Evolutionary conservation across 2,113 vertebrate species (phyloP).

Genomic region (Dipodomys merriami): DNA sequence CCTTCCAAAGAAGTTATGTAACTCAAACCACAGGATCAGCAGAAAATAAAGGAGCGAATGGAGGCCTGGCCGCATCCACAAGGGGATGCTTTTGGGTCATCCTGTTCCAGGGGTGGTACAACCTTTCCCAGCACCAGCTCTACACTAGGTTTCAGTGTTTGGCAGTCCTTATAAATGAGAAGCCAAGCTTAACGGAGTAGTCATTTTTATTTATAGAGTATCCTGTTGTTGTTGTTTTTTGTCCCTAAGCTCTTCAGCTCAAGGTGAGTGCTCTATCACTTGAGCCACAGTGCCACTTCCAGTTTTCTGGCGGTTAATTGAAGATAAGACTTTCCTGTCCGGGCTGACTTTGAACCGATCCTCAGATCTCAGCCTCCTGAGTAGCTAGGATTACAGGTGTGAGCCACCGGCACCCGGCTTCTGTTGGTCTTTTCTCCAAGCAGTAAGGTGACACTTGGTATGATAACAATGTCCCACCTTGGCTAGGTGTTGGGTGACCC

Average conservation of each 20-base stretch:
- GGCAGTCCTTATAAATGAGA: background rate
- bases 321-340: too few relatives aligned
- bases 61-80: background rate
- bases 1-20: background rate
- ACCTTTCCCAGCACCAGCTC: slow-evolving; percentile 1
- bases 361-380: too few relatives aligned
- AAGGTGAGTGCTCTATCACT: too few relatives aligned
- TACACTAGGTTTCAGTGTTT: background rate
- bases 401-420: too few relatives aligned
- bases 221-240: too few relatives aligned
- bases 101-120: background rate
- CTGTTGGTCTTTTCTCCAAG: background rate
- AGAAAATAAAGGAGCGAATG: background rate
- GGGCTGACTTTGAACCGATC: too few relatives aligned
- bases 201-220: background rate
- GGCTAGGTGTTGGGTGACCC: background rate
- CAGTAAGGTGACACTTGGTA: background rate
- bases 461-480: background rate
- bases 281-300: too few relatives aligned
- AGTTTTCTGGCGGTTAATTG: too few relatives aligned
- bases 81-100: background rate
- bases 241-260: too few relatives aligned
- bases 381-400: too few relatives aligned
- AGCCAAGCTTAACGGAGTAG: background rate
- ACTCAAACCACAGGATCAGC: background rate